Evolutionary conservation across 1,140 invertebrate species (phyloP), one percentile per base, ranked within the genome.

Genomic region (Bombus vancouverensis): DNA sequence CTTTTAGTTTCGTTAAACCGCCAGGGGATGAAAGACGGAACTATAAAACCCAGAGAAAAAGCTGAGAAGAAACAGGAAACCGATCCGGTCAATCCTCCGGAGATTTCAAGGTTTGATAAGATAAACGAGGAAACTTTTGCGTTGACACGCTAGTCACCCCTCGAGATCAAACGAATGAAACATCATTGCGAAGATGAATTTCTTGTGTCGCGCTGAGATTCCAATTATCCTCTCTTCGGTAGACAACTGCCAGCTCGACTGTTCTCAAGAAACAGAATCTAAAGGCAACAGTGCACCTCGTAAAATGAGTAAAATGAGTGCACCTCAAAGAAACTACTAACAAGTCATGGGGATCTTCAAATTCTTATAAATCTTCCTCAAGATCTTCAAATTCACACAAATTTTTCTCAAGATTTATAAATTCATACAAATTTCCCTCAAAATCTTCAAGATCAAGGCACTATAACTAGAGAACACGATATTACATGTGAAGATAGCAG

Each of bases 101-200:
- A 74, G 88, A 89, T 82, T 89, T 87, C 68, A 73, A 39, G 25
- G 66, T 25, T 73, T 44, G 85, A 90, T 87, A 89, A 74, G 59
- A 82, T 72, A 79, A 87, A 87, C 81, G 81, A 90, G 78, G 88
- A 89, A 89, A 90, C 44, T 90, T 83, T 59, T 42, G 65, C 72
- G 37, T 73, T 34, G 85, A 85, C 81, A 32, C 65, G 68, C 72
- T 78, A 47, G 53, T 47, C 76, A 47, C 74, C 88, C 73, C 89
- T 44, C 47, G 89, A 82, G 89, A 79, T 72, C 66, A 28, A 81
- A 77, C 65, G n/a, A 57, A 72, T 32, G 72, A 77, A 81, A 87
- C 71, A 87, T 2, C 53, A 28, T 18, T 42, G 25, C 4, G 15
- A 2, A 62, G 53, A 4, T 37, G 83, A 47, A 42, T 80, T 65